Evolutionary conservation across 2,888 invertebrate species (phyloP), one percentile per base, ranked within the genome.

Genomic region (Synanthedon tipuliformis): DNA sequence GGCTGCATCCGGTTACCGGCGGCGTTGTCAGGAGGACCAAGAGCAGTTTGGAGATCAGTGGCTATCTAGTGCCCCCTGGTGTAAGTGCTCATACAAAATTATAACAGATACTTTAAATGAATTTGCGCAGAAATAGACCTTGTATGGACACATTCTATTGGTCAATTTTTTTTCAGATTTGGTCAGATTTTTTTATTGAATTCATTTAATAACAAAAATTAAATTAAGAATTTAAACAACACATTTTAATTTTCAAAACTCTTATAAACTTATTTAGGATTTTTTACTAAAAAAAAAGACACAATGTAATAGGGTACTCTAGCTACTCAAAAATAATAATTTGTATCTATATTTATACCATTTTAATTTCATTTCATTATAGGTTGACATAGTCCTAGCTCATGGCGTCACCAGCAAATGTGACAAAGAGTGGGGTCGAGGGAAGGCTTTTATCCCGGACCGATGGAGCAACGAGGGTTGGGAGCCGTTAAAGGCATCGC

Each of bases 381-480:
- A 87, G 86, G 81, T 85, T 0, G 86, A 87, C 61, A 82, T 87
- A 68, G 83, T 87, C 15, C 68, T 87, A 0, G 85, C 85, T 0
- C 87, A 87, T 57, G 80, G 81, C 0, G 79, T 82, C 1, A 71
- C 77, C 41, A 81, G 84, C 61, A 83, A 79, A 61, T 73, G 72
- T 0, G 84, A 86, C 48, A 71, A 73, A 12, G 73, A 86, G 50
- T 87, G 79, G 78, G 78, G 82, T 1, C 67, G 87, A 15, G 77
- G 81, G 0, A 71, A 76, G 8, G 77, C 81, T 1, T 86, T 83
- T 60, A 73, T 85, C 0, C 87, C 87, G 0, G 86, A 86, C 12
- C 74, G 87, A 2, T 87, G 85, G 86, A 75, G 77, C 63, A 63
- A 52, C 53, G 78, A 80, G 23, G 76, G 71, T 0, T 77, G 76